Evolutionary conservation across 2,113 vertebrate species (phyloP), one percentile per base, ranked within the genome.

Genomic region (Bucco capensis): DNA sequence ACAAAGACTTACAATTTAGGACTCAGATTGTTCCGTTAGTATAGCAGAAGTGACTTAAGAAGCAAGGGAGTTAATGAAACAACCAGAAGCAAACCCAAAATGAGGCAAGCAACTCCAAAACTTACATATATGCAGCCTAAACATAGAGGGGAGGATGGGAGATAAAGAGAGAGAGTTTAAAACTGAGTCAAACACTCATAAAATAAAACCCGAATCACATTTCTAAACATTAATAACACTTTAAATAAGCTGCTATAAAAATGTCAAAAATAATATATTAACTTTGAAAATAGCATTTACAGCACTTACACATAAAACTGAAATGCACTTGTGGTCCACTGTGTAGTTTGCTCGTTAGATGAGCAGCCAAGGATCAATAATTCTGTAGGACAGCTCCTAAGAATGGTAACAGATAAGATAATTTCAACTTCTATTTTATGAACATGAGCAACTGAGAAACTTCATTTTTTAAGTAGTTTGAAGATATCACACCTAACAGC

Each of bases 211-310:
- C 28, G 67, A 89, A 95, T 93, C 76, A 85, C 56, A 79, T 82
- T 95, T 86, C 93, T 89, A 92, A 96, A 91, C 81, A 89, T 92
- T 96, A 96, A 85, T 95, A 96, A 93, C 78, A 91, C 84, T 95
- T 95, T 83, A 94, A 95, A 96, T 92, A 96, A 96, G 92, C 81
- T 91, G 78, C 85, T 85, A 91, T 94, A 93, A 95, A 95, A 83
- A 85, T 67, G 89, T 44, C 95, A 85, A 57, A 89, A 91, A 89
- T 88, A 92, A 93, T 95, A 85, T 87, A 91, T 94, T 94, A 92
- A 94, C 91, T 95, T 96, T 85, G 51, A 89, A 96, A 94, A 92
- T 6, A 92, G 33, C 84, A 60, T 90, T 92, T 95, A 81, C 66
- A 82, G 86, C 62, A 89, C 86, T 94, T 82, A 73, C 67, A 89